Evolutionary conservation across 1,140 invertebrate species (phyloP).

Genomic region (Ips typographus): DNA sequence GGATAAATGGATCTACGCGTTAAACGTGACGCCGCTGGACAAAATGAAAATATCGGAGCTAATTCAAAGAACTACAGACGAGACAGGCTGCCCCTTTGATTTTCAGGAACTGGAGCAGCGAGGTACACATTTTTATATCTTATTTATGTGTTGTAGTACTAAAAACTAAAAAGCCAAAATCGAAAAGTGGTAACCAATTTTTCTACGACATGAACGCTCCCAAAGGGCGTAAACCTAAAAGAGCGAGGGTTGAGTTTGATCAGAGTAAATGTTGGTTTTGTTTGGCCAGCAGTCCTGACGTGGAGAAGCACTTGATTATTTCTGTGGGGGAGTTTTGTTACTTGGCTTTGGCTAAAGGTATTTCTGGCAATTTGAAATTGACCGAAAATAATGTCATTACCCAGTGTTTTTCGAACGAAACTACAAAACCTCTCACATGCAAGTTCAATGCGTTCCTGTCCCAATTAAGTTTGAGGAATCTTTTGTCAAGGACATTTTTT

Average conservation of each 20-base stretch:
- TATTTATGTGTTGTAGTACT: conserved; percentile 34
- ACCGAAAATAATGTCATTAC: conserved; percentile 53
- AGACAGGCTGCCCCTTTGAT: conserved; percentile 82
- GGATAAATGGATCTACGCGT: conserved; percentile 91
- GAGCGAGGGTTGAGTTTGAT: conserved; percentile 66
- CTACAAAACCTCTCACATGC: conserved; percentile 89
- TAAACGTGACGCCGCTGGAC: conserved; percentile 80
- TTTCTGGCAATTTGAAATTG: background rate
- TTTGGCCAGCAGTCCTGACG: conserved; percentile 80
- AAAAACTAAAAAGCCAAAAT: conserved; percentile 44
- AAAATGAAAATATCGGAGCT: conserved; percentile 77
- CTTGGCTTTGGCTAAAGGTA: conserved; percentile 87
- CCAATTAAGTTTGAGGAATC: conserved; percentile 57
- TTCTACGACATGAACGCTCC: conserved; percentile 76
- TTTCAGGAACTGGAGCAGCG: conserved; percentile 55
- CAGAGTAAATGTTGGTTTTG: conserved; percentile 95
- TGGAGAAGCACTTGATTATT: conserved; percentile 94
- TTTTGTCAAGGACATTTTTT: conserved; percentile 61
- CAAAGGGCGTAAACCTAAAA: conserved; percentile 56
- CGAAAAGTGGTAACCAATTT: conserved; percentile 62
- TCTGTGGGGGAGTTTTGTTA: conserved; percentile 86
- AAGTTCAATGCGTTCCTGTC: conserved; percentile 87
- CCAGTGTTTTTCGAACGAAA: conserved; percentile 95
- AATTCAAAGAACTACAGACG: conserved; percentile 81
- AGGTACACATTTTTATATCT: conserved; percentile 24